A percentile compares a stretch with the other conserved stretches of the same genome.
These are phyloP conservation scores for Drosophila borborema DNA, from an alignment of 2,888 invertebrate species.

Conservation along the genomic window DNA sequence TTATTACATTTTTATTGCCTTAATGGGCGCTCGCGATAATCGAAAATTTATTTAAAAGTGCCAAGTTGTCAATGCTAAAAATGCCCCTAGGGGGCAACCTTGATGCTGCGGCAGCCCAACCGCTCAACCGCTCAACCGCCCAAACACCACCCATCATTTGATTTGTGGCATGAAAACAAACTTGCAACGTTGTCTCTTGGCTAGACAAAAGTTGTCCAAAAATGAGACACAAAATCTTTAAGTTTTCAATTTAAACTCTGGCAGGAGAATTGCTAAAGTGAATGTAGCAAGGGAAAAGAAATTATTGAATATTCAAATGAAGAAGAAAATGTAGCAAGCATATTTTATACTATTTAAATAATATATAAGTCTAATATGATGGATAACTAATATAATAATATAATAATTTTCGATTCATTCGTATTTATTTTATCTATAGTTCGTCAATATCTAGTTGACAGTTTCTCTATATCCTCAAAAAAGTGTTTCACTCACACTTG, in stretches of 20 bases:
- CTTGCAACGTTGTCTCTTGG: conserved; percentile 8
- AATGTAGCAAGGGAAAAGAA: too few species aligned
- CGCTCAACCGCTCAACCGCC: background rate
- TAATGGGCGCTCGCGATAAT: conserved; percentile 79
- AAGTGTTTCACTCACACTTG: too few species aligned
- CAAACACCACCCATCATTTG: conserved; percentile 29
- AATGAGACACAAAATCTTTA: conserved; percentile 2
- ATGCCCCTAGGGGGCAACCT: conserved; percentile 43
- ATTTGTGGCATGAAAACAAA: conserved; percentile 53
- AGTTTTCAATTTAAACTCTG: background rate
- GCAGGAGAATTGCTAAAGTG: background rate
- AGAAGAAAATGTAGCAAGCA: too few species aligned
- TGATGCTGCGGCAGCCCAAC: conserved; percentile 12
- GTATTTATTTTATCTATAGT: too few species aligned
- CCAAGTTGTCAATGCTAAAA: conserved; percentile 60
- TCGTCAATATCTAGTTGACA: too few species aligned
- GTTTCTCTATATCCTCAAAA: too few species aligned
- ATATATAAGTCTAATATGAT: too few species aligned
- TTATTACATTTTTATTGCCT: conserved; percentile 82
- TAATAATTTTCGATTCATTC: too few species aligned
- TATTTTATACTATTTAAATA: too few species aligned
- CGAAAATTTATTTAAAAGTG: conserved; percentile 81
- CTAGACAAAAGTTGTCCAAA: conserved; percentile 9
- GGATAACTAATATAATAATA: too few species aligned
- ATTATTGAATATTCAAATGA: background rate